Evolutionary conservation across 2,888 invertebrate species (phyloP), one percentile per base, ranked within the genome.

Genomic region (Antheraea assamensis): DNA sequence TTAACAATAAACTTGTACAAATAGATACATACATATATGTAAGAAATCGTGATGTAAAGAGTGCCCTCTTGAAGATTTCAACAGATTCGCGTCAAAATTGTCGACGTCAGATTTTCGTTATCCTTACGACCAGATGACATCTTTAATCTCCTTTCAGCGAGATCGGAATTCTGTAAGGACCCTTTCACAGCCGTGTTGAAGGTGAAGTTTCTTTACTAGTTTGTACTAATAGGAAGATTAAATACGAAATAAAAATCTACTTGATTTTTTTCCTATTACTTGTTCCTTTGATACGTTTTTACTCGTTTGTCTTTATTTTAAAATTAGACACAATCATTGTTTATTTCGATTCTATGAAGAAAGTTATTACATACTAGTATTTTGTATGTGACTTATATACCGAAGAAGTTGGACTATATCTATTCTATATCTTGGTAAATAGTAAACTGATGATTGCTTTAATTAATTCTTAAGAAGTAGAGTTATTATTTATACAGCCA

Each of bases 11-110:
- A 35, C 35, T 35, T n/a, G 30, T 27, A 1, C 27, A 64, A 64
- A 10, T 30, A 64, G 17, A 4, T 64, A 30, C 7, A 8, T 52
- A 52, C 8, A 68, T 31, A 7, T 68, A 35, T 35, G 21, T 24
- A 68, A 68, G 21, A 15, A 68, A 68, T n/a, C 68, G 13, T 35
- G 35, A 35, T 35, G 15, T 10, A 35, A 35, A 68, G 21, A 68
- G 68, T 21, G 68, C 35, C n/a, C 68, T 35, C 68, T 68, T 35
- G 35, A 68, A 68, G n/a, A 68, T 68, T 68, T n/a, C 68, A 35
- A 68, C 68, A 68, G 68, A 68, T 68, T 68, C 68, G 31, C n/a
- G 35, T 3, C 21, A 35, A n/a, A 35, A 68, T 68, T 21, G 35
- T 35, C 35, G 68, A 68, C 35, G 68, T 68, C 68, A 35, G 31